A percentile compares a stretch with the other conserved stretches of the same genome.
phyloP scores from a whole-genome alignment of 2,113 vertebrate genomes.

The Pholis gunnellus region DNA sequence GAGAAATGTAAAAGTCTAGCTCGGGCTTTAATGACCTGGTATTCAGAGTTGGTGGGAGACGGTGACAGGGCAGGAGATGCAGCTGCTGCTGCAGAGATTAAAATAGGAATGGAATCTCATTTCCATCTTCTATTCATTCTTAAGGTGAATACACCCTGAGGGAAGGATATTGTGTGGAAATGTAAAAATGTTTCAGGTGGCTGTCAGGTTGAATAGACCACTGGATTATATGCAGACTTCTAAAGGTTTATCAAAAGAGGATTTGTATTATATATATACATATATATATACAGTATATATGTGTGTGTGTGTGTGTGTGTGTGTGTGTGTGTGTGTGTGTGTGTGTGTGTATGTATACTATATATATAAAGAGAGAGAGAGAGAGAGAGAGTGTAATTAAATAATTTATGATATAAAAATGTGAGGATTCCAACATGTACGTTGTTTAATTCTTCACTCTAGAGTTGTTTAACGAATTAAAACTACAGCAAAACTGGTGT shows the following conservation, averaged over 20 bases:
- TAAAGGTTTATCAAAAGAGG: neutral
- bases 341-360: too few species aligned
- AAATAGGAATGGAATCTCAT: slow-evolving; percentile 52
- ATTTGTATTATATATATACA: neutral
- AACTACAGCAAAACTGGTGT: neutral
- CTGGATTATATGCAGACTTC: neutral
- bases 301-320: too few species aligned
- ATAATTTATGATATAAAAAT: too few species aligned
- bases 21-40: slow-evolving; percentile 48
- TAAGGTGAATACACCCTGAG: slow-evolving; percentile 24
- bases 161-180: slow-evolving; percentile 15
- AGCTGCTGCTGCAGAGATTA: slow-evolving; percentile 38
- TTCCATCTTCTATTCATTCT: slow-evolving; percentile 35
- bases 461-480: neutral
- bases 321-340: too few species aligned
- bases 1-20: slow-evolving; percentile 31
- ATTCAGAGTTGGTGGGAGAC: slow-evolving; percentile 46
- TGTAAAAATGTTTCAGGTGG: slow-evolving; percentile 1
- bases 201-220: slow-evolving; percentile 18
- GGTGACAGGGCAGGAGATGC: slow-evolving; percentile 45
- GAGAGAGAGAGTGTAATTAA: too few species aligned
- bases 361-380: too few species aligned
- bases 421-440: neutral
- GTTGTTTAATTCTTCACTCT: neutral
- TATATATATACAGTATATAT: too few species aligned